Base-by-base conservation (phyloP, 2,113 vertebrate species). In the Odobenus rosmarus region DNA sequence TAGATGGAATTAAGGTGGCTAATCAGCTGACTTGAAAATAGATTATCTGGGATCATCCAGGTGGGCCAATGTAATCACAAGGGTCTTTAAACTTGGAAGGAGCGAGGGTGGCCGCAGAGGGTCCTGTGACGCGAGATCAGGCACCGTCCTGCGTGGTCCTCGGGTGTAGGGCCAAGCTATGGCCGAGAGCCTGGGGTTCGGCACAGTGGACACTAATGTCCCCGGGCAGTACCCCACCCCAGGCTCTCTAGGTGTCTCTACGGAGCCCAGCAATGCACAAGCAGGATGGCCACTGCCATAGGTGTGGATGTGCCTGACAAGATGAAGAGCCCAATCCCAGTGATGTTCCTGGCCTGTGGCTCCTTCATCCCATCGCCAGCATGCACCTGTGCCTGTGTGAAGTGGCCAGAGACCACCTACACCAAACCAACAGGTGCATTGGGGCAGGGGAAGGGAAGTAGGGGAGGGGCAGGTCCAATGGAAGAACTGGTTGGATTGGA, bases 301-400 rank as follows among this genome's bases (percentile, higher is more conserved):
- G 23, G 26, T 62, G 74, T 13, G 9, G 87, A 92, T 19, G 53
- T 16, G 14, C 77, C 87, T 92, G 92, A 36, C 72, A 95, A 89
- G 53, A 99, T 99, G 99, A 99, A 98, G 96, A 97, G 33, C 97
- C 99, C 98, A 49, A 98, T 99, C 96, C 99, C 99, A 36, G 98
- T 99, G 64, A 97, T 99, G 74, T 98, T 99, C n/a, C 98, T 99
- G 46, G 99, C 99, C 61, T 99, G 99, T 62, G 99, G 99, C 93
- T 99, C 99, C 82, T 99, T 99, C 98, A 99, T 99, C 98, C 99
- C 95, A 99, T 99, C 98, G 99, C 99, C 96, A 99, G 99, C 98
- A 99, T 99, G 98, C 99, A 99, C 96, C 99, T 99, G 99, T 99
- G 99, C 94, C 98, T 99, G 93, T 99, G 99, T 97, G 99, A 99